Percentiles rank a stretch among this genome's conserved stretches.
Conservation (phyloP, 2,113 vertebrate genomes). For the Dolichallabes microphthalmus region DNA sequence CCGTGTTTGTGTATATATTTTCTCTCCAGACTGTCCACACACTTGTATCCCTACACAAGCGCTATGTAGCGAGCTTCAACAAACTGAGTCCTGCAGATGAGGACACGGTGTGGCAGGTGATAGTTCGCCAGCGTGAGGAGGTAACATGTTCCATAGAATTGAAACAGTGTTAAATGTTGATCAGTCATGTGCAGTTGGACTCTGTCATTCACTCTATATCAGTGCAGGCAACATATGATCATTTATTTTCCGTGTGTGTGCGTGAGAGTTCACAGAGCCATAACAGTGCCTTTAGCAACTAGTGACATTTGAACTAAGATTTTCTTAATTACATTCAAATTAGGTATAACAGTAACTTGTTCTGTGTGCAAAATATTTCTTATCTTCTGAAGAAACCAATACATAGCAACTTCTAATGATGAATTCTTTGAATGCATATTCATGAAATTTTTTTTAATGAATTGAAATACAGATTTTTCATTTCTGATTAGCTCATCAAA, state of each 20-base stretch:
- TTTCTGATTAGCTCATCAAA: constrained; percentile 32
- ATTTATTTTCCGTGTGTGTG: neutral
- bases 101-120: constrained; percentile 52
- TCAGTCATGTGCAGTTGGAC: neutral
- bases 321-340: neutral
- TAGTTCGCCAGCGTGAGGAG: constrained; percentile 53
- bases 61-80: constrained; percentile 44
- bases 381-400: neutral
- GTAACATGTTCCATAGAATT: constrained; percentile 27
- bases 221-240: neutral
- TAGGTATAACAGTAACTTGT: neutral
- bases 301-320: neutral
- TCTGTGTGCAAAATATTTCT: neutral
- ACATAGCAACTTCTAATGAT: neutral
- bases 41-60: constrained; percentile 50
- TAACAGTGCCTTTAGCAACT: neutral
- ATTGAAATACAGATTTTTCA: constrained; percentile 6
- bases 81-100: constrained; percentile 53
- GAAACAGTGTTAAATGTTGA: neutral
- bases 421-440: neutral
- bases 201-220: neutral
- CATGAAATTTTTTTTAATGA: neutral
- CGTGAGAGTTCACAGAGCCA: neutral
- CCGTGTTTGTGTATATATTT: neutral
- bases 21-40: constrained; percentile 46